These are phyloP conservation scores for Callyntrura sp. DNA, from an alignment of 2,888 invertebrate species.

Conservation along the genomic window DNA sequence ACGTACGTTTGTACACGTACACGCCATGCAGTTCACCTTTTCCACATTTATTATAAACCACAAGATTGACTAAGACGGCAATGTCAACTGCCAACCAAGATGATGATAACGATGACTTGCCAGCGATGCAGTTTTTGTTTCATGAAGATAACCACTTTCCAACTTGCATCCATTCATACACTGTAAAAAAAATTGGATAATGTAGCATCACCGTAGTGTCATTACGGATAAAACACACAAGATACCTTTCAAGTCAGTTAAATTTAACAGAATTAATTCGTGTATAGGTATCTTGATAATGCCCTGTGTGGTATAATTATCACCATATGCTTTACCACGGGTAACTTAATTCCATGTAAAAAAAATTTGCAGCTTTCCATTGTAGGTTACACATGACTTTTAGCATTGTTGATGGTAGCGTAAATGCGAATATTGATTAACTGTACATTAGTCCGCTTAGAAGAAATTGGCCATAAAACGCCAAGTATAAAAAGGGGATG, in stretches of 20 bases:
- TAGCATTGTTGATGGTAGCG: too few relatives aligned
- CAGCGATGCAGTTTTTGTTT: slow-evolving; percentile 45
- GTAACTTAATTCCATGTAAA: too few relatives aligned
- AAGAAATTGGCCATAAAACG: neutral
- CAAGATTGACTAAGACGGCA: neutral
- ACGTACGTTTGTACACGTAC: too few relatives aligned
- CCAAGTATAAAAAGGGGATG: slow-evolving; percentile 45
- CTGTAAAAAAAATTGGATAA: neutral
- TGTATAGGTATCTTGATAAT: too few relatives aligned
- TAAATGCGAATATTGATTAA: neutral
- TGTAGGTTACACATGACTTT: neutral
- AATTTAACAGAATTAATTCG: too few relatives aligned
- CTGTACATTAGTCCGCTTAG: too few relatives aligned
- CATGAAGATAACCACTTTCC: neutral
- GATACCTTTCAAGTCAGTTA: neutral
- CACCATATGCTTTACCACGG: too few relatives aligned
- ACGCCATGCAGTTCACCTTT: neutral
- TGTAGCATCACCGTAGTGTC: neutral
- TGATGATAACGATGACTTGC: slow-evolving; percentile 7
- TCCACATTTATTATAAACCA: neutral
- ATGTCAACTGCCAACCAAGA: neutral
- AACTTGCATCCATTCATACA: slow-evolving; percentile 1
- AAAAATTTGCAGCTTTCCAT: neutral
- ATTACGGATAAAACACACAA: neutral
- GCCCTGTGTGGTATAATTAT: too few relatives aligned